These are phyloP conservation scores for Thalassaphorura encarpata DNA, from an alignment of 1,140 invertebrate species.

Conservation along the genomic window DNA sequence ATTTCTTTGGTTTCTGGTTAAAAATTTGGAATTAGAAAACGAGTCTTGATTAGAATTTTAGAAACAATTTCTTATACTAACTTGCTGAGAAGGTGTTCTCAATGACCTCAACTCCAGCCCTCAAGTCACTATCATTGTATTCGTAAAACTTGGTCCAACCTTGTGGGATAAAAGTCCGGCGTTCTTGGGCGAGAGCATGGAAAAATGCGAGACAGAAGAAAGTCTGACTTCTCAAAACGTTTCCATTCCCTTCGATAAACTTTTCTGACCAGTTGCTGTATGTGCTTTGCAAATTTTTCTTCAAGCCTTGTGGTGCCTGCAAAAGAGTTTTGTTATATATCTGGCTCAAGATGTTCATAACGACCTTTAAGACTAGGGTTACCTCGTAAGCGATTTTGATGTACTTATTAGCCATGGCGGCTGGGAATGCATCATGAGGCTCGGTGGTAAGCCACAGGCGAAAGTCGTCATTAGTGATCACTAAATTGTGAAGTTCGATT, in stretches of 20 bases:
- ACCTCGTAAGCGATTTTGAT: constrained; percentile 81
- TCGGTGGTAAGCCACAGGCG: constrained; percentile 70
- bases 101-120: constrained; percentile 58
- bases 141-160: constrained; percentile 85
- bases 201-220: constrained; percentile 66
- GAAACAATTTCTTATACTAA: neutral
- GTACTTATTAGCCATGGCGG: constrained; percentile 52
- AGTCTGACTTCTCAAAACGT: constrained; percentile 45
- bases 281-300: constrained; percentile 51
- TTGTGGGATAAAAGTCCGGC: constrained; percentile 73
- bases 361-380: constrained; percentile 12
- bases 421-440: constrained; percentile 54
- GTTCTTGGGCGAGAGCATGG: constrained; percentile 78
- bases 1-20: constrained; percentile 34
- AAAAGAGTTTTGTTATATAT: constrained; percentile 19
- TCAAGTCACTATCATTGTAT: constrained; percentile 73
- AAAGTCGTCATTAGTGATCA: constrained; percentile 50
- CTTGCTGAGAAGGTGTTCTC: constrained; percentile 17
- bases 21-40: neutral
- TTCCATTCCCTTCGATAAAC: constrained; percentile 40
- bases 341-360: neutral
- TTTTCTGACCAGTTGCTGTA: constrained; percentile 48
- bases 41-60: neutral
- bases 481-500: constrained; percentile 52
- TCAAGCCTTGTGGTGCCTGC: constrained; percentile 55